A percentile compares a stretch with the other conserved stretches of the same genome.
phyloP scores from a whole-genome alignment of 2,113 vertebrate genomes.

The Misgurnus anguillicaudatus region DNA sequence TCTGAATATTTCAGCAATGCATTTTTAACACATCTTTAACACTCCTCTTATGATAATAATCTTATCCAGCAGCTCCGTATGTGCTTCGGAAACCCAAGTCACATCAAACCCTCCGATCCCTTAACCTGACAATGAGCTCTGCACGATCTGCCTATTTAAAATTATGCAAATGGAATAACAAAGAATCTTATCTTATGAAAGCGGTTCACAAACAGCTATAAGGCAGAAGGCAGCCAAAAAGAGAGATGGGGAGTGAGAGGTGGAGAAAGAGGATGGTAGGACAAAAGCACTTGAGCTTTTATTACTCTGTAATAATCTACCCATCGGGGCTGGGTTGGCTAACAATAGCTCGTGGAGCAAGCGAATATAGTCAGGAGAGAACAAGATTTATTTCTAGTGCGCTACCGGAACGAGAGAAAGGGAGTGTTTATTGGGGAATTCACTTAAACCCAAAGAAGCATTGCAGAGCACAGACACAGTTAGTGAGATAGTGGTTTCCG shows the following conservation, averaged over 20 bases:
- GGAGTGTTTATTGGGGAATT: conserved; percentile 10
- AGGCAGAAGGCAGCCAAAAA: conserved; percentile 3
- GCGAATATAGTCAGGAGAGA: conserved; percentile 16
- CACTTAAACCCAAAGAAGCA: conserved; percentile 32
- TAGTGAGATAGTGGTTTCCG: conserved; percentile 21
- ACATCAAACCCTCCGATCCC: not conserved
- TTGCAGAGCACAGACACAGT: not conserved
- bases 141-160: conserved; percentile 52
- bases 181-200: conserved; percentile 63
- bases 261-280: not conserved
- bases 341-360: conserved; percentile 1
- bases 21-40: not conserved
- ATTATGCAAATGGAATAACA: conserved; percentile 60
- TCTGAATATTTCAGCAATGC: not conserved
- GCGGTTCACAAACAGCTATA: conserved; percentile 41
- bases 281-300: conserved; percentile 20
- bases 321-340: conserved; percentile 18
- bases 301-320: conserved; percentile 22
- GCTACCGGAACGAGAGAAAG: not conserved
- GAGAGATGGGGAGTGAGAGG: not conserved
- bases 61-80: conserved; percentile 19
- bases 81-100: conserved; percentile 5
- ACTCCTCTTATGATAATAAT: conserved; percentile 17
- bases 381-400: conserved; percentile 13
- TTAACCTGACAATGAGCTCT: conserved; percentile 42